Evolutionary conservation across 2,888 invertebrate genomes (phyloP).

Genomic region (Sesia apiformis): DNA sequence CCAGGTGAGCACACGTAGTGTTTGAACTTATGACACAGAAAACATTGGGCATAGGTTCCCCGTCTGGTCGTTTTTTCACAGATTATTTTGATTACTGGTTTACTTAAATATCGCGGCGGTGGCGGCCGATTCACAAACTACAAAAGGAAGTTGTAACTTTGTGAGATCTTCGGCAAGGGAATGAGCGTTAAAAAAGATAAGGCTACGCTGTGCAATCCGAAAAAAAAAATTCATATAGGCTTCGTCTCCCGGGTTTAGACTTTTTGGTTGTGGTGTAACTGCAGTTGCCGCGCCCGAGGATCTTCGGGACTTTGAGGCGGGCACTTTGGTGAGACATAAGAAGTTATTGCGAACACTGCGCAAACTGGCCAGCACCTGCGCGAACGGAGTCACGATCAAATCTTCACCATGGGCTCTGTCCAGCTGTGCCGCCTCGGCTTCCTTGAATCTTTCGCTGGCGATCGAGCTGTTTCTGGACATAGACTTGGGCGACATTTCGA

Average conservation of each 20-base stretch:
- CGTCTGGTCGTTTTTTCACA: no score
- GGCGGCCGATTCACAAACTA: no score
- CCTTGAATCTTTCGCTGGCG: conserved; percentile 95
- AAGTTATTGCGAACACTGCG: conserved; percentile 99
- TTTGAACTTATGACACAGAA: no score
- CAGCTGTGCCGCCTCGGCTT: conserved; percentile 84
- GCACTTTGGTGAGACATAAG: conserved; percentile 96
- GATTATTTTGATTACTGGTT: no score
- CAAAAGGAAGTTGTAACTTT: no score
- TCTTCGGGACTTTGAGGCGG: conserved; percentile 86
- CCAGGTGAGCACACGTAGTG: no score
- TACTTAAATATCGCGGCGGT: no score
- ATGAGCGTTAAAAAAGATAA: conserved; percentile 36
- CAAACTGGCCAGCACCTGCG: conserved; percentile 99
- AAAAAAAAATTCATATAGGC: no score
- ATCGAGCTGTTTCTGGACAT: conserved; percentile 98
- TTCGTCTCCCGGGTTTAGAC: conserved; percentile 83
- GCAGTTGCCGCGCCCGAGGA: conserved; percentile 83
- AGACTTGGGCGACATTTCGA: conserved; percentile 96
- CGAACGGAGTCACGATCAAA: conserved; percentile 99
- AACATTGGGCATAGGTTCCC: no score
- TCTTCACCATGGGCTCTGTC: conserved; percentile 97
- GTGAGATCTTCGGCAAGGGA: no score
- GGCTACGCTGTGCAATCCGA: no score
- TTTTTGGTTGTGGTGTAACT: conserved; percentile 82